Evolutionary conservation across 2,797 vertebrate genomes (phyloP), one percentile per base, ranked within the genome.

Genomic region (Anomalospiza imberbis): DNA sequence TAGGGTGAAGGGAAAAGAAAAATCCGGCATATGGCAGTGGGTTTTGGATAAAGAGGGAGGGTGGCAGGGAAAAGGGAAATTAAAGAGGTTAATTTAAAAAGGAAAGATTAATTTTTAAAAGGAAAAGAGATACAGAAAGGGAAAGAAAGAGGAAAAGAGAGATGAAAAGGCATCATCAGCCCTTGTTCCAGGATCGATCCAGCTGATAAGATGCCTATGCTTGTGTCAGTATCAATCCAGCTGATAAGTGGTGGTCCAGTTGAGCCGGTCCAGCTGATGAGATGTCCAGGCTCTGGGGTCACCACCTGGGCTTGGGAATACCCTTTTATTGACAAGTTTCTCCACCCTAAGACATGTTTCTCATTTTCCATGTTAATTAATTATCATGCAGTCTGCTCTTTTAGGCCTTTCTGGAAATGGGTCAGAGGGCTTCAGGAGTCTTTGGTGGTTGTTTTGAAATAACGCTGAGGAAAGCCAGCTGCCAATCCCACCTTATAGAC

Each of bases 281-380:
- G 31, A 53, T 47, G 7, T 40, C 18, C 0, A 0, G 40, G 45
- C 12, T 40, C 44, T 34, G 14, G 25, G 17, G 53, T 3, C 15
- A 47, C 31, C 6, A 8, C 15, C 10, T 70, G 22, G n/a, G 5
- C 17, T 51, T 34, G 16, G 29, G 14, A n/a, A n/a, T 51, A 44
- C 21, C 4, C 32, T 76, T 68, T 51, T 38, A 63, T 36, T 47
- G 18, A 28, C 36, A 57, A 26, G 32, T 36, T 78, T 62, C 42
- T 63, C 34, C 12, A 21, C 31, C 8, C 32, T 12, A 24, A 36
- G 12, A 24, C 17, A 57, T 1, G 1, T 45, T 77, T 40, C n/a
- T 71, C 25, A 58, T 50, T 77, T 71, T 26, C 44, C 19, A 14
- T 19, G 11, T 38, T 51, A 71, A 57, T 45, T 11, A 63, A 57